Base-by-base conservation (phyloP, 2,113 vertebrate species). In the Platichthys stellatus region DNA sequence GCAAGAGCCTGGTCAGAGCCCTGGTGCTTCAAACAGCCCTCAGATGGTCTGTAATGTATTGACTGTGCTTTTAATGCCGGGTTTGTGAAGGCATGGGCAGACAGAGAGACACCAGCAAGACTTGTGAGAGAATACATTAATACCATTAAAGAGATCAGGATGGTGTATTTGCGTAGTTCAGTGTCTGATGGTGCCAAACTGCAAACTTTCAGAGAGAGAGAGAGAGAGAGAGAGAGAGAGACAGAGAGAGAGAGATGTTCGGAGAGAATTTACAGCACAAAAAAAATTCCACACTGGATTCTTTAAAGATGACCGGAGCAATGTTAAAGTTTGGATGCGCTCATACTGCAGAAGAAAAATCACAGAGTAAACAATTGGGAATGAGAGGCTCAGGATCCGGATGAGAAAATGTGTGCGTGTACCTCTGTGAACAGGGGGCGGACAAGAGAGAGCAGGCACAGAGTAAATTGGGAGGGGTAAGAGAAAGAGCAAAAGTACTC, bases 101-200 rank as follows among this genome's bases (percentile, higher is more conserved):
- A 15, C 4, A 28, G 23, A 83, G 21, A 64, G 3, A 80, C 49
- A 60, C 21, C 10, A 65, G 54, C 21, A 72, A 40, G 53, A 71
- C 68, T 76, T 83, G 38, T 79, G 61, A 86, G 61, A 14, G 80
- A 87, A 88, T 79, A 80, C 70, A 23, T 84, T 63, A 81, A 84
- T 59, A 69, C 28, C 35, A 65, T 38, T 31, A 28, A 69, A 61
- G 74, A 60, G 58, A 35, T 81, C 17, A 71, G 70, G 68, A 70
- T 57, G 76, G 35, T 74, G 57, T 75, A 49, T 83, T 88, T 80
- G 68, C 72, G 57, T 40, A 17, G 57, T 67, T 70, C 31, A 10
- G 64, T 69, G 56, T 63, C 38, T 68, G 75, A 54, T 66, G 73
- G 68, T 74, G 81, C 73, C 31, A 31, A 31, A 31, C 31, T 71